These are phyloP conservation scores for Electrophaes corylata DNA, from an alignment of 2,888 invertebrate species.

Conservation along the genomic window DNA sequence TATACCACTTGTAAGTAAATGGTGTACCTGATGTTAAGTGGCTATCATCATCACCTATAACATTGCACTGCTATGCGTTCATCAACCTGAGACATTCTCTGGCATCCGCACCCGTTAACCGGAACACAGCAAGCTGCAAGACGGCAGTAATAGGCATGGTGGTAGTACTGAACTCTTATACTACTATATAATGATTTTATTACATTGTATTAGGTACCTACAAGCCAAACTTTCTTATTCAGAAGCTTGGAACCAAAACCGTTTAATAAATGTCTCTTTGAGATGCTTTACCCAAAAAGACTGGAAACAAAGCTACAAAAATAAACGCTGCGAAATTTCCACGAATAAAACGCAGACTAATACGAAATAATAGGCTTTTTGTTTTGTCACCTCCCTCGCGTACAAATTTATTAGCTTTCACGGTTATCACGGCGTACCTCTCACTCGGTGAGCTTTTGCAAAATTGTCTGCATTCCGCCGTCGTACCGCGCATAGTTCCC, in stretches of 20 bases:
- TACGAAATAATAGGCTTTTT: slow-evolving; percentile 60
- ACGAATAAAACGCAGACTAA: slow-evolving; percentile 41
- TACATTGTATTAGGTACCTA: no score
- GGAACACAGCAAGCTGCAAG: no score
- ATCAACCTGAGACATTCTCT: no score
- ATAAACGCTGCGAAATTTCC: slow-evolving; percentile 35
- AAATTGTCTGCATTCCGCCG: slow-evolving; percentile 74
- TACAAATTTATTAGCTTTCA: slow-evolving; percentile 75
- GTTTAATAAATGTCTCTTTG: slow-evolving; percentile 36
- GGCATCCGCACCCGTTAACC: no score
- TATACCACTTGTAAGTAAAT: no score
- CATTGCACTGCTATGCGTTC: no score
- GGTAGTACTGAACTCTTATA: no score
- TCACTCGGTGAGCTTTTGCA: slow-evolving; percentile 72
- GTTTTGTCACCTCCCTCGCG: slow-evolving; percentile 63
- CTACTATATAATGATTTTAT: no score
- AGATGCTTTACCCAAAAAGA: slow-evolving; percentile 34
- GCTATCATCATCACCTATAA: no score
- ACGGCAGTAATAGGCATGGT: no score
- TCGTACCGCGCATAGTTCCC: slow-evolving; percentile 67
- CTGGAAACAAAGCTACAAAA: slow-evolving; percentile 35
- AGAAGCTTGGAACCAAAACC: slow-evolving; percentile 1
- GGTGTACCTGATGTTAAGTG: no score
- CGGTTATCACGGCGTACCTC: slow-evolving; percentile 73
- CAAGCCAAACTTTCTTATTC: no score